These are phyloP conservation scores for Cynocephalus volans DNA, from an alignment of 2,113 vertebrate species.

Conservation along the genomic window DNA sequence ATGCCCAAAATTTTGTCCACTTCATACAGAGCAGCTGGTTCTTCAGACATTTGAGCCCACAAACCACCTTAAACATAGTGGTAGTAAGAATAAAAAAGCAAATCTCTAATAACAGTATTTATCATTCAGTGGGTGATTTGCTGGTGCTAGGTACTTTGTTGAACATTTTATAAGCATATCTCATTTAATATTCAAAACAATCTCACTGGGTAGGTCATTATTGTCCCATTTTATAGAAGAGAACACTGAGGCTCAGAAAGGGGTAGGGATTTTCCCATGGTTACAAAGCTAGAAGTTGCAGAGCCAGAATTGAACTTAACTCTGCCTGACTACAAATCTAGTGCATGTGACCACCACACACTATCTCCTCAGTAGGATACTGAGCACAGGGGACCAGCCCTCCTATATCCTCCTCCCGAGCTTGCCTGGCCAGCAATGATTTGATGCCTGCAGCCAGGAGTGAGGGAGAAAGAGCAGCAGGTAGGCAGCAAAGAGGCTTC, in stretches of 20 bases:
- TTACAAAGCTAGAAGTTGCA: not conserved
- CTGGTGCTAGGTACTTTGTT: not conserved
- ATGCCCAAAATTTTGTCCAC: not conserved
- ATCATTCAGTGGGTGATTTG: not conserved
- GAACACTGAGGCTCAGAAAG: not conserved
- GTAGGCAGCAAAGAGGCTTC: not conserved
- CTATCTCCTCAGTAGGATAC: not conserved
- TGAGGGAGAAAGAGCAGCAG: not conserved
- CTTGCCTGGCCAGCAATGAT: not conserved
- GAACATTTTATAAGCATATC: not conserved
- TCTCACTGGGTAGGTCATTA: not conserved
- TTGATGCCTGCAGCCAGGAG: not conserved
- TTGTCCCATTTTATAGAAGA: not conserved
- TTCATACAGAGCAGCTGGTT: not conserved
- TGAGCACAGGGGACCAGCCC: too few species aligned
- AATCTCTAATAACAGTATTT: not conserved
- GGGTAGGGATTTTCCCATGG: not conserved
- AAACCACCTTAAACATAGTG: not conserved
- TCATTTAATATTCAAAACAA: not conserved
- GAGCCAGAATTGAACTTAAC: not conserved
- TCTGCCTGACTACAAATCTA: not conserved
- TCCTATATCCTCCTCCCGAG: not conserved
- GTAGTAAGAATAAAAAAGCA: not conserved
- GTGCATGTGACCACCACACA: not conserved
- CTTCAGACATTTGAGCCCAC: not conserved